These are phyloP conservation scores for Chroicocephalus ridibundus DNA, from an alignment of 2,113 vertebrate species.

Conservation along the genomic window DNA sequence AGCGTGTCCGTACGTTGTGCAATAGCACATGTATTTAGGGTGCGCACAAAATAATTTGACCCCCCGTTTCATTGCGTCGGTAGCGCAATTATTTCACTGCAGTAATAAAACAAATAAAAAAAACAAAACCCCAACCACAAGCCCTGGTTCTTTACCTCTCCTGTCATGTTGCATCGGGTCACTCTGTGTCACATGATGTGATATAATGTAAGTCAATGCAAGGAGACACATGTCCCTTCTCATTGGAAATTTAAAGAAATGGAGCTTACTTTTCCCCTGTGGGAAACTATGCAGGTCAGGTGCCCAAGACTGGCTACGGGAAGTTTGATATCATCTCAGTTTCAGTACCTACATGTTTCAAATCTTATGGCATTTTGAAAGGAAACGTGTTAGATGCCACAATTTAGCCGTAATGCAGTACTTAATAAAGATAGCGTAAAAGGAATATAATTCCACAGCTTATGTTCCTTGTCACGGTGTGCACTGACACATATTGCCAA, in stretches of 20 bases:
- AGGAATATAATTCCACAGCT: background rate
- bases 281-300: conserved; percentile 74
- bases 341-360: conserved; percentile 66
- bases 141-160: conserved; percentile 69
- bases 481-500: background rate
- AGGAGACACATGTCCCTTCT: conserved; percentile 83
- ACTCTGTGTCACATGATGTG: conserved; percentile 70
- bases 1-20: background rate
- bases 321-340: conserved; percentile 67
- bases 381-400: conserved; percentile 37
- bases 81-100: background rate
- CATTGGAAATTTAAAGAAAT: conserved; percentile 73
- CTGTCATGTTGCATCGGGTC: conserved; percentile 72
- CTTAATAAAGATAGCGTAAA: background rate
- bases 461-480: background rate
- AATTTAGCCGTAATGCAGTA: background rate
- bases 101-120: background rate
- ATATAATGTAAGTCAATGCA: conserved; percentile 75
- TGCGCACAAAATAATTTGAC: background rate
- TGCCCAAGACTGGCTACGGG: conserved; percentile 66
- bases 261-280: conserved; percentile 71
- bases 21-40: background rate
- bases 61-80: background rate
- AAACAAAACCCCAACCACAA: background rate
- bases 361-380: conserved; percentile 39